Conservation (phyloP, 2,888 invertebrate species). For the Drosophila anomalata region DNA sequence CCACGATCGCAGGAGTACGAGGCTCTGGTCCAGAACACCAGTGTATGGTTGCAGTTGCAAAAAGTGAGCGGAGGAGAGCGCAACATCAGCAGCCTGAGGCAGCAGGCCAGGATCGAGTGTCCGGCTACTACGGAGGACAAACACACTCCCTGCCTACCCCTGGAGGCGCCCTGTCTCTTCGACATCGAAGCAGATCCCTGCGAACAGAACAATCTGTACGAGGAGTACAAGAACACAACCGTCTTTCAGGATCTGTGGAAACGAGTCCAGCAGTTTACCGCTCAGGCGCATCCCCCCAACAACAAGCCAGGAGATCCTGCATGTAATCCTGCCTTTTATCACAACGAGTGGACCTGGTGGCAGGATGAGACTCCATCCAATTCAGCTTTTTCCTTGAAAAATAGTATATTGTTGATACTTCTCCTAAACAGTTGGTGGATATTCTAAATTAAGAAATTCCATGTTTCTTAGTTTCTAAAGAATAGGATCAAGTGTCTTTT, state of each 20-base stretch:
- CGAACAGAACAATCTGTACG: slow-evolving; percentile 82
- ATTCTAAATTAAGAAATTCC: background rate
- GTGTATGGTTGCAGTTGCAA: slow-evolving; percentile 69
- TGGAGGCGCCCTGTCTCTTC: slow-evolving; percentile 84
- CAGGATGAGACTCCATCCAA: slow-evolving; percentile 78
- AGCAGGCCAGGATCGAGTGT: slow-evolving; percentile 65
- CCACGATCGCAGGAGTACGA: slow-evolving; percentile 63
- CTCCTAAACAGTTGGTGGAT: background rate
- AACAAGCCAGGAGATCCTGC: slow-evolving; percentile 85
- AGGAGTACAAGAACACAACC: slow-evolving; percentile 56
- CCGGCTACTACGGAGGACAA: slow-evolving; percentile 28
- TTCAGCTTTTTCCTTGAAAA: background rate
- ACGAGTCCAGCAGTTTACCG: slow-evolving; percentile 83
- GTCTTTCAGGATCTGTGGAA: slow-evolving; percentile 82
- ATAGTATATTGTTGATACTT: background rate
- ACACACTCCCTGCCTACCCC: slow-evolving; percentile 67
- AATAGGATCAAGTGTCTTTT: background rate
- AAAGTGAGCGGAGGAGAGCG: slow-evolving; percentile 11
- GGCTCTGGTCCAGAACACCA: slow-evolving; percentile 58
- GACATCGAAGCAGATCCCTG: slow-evolving; percentile 85
- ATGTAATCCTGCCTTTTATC: slow-evolving; percentile 85
- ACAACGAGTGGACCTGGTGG: slow-evolving; percentile 87
- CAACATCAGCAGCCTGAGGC: slow-evolving; percentile 80
- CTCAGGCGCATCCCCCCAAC: slow-evolving; percentile 83
- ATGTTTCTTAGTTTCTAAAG: no score